These are phyloP conservation scores for Nesoenas mayeri DNA, from an alignment of 2,113 vertebrate genomes.

Conservation along the genomic window DNA sequence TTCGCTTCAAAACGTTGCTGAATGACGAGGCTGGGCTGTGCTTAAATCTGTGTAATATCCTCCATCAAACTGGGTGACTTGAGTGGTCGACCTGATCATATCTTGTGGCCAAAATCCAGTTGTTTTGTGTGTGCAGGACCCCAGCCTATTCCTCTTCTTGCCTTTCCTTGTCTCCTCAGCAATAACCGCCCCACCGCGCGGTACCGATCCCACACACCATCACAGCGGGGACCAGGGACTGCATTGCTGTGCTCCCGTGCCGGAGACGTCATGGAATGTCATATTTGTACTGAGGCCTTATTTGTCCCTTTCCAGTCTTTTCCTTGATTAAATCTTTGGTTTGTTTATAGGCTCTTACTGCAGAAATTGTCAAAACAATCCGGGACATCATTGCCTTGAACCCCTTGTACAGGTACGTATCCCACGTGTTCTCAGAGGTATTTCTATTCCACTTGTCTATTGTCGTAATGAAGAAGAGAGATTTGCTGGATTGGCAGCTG, in stretches of 20 bases:
- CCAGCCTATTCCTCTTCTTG: neutral
- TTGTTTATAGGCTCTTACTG: slow-evolving; percentile 87
- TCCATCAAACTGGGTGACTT: neutral
- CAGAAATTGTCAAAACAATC: slow-evolving; percentile 98
- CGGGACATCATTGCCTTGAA: slow-evolving; percentile 97
- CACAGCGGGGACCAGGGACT: neutral
- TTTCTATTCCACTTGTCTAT: neutral
- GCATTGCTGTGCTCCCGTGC: neutral
- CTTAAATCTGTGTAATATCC: neutral
- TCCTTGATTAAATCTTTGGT: neutral
- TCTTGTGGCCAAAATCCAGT: neutral
- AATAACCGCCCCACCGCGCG: too few relatives aligned
- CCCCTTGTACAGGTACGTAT: slow-evolving; percentile 90
- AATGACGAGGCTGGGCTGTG: neutral
- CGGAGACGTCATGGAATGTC: neutral
- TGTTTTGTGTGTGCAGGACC: neutral
- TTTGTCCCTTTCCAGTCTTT: neutral
- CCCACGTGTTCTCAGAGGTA: too few relatives aligned
- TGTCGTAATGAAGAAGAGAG: neutral
- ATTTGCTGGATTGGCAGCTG: neutral
- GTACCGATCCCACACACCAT: too few relatives aligned
- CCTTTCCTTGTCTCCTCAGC: neutral
- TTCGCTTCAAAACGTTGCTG: neutral
- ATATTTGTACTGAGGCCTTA: neutral
- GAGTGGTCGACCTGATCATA: rapidly evolving